phyloP scores from a whole-genome alignment of 2,113 vertebrate genomes.

The Empidonax alnorum region DNA sequence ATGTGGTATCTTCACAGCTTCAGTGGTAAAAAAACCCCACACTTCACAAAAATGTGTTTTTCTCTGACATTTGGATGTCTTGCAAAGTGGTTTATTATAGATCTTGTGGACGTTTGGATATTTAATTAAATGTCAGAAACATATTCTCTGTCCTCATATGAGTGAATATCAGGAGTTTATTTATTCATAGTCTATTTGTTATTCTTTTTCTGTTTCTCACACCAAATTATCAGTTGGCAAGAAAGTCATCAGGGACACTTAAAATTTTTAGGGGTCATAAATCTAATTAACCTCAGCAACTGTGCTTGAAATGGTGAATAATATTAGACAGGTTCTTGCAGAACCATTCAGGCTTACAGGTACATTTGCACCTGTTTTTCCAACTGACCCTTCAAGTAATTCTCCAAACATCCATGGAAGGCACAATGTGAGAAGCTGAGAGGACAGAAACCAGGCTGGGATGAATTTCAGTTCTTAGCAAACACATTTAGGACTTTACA shows the following conservation, averaged over 20 bases:
- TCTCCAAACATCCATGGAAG: conserved; percentile 2
- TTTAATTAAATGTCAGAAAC: conserved; percentile 80
- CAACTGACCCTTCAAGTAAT: conserved; percentile 58
- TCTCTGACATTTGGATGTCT: conserved; percentile 74
- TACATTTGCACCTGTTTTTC: neutral
- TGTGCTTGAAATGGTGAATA: conserved; percentile 64
- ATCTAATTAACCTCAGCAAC: conserved; percentile 80
- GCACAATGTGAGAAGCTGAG: neutral
- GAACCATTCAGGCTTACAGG: neutral
- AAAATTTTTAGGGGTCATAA: conserved; percentile 73
- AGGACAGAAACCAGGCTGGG: neutral
- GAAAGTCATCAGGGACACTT: conserved; percentile 75
- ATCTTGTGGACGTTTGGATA: conserved; percentile 73
- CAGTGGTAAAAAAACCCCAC: neutral
- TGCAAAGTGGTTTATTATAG: conserved; percentile 76
- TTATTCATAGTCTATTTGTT: conserved; percentile 73
- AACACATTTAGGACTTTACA: neutral
- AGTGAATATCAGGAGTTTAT: conserved; percentile 59
- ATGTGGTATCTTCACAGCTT: conserved; percentile 53
- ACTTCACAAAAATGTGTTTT: conserved; percentile 62
- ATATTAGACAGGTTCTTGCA: conserved; percentile 38
- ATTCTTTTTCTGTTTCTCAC: conserved; percentile 69
- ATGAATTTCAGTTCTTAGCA: neutral
- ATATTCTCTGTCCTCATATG: conserved; percentile 61
- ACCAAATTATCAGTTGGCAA: conserved; percentile 72